Conservation (phyloP, 2,888 invertebrate genomes). For the Pseudeuparius sepicola region DNA sequence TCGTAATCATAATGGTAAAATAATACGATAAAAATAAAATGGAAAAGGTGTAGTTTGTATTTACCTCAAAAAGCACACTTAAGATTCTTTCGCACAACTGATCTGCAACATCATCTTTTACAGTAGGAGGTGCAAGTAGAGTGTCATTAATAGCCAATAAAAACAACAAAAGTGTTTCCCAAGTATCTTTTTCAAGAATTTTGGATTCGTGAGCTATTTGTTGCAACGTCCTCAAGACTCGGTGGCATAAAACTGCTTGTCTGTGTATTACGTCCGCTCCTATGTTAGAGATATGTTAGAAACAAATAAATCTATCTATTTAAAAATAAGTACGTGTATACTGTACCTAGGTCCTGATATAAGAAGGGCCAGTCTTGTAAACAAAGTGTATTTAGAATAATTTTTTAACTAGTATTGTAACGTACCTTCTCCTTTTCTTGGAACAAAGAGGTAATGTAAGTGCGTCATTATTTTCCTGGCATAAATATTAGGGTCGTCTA, state of each 20-base stretch:
- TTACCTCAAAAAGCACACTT: conserved; percentile 83
- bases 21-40: conserved; percentile 9
- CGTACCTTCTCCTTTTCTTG: conserved; percentile 85
- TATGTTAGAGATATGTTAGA: conserved; percentile 38
- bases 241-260: conserved; percentile 88
- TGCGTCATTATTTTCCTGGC: conserved; percentile 84
- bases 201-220: conserved; percentile 67
- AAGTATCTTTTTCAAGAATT: conserved; percentile 73
- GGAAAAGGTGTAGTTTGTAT: conserved; percentile 2
- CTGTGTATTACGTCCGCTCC: conserved; percentile 84
- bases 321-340: no score
- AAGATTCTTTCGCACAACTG: conserved; percentile 90
- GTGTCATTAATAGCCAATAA: conserved; percentile 86
- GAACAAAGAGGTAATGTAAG: conserved; percentile 89
- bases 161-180: conserved; percentile 82
- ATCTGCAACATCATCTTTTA: conserved; percentile 85
- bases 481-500: conserved; percentile 83
- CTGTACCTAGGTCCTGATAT: conserved; percentile 79
- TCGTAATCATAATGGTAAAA: conserved; percentile 8
- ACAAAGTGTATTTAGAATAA: conserved; percentile 8
- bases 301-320: no score
- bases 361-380: conserved; percentile 85
- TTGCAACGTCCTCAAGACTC: conserved; percentile 77
- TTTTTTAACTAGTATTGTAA: conserved; percentile 8
- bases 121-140: conserved; percentile 81